Percentiles rank a stretch among this genome's conserved stretches.
These are phyloP conservation scores for Escarpia spicata DNA, from an alignment of 2,888 invertebrate genomes.

Conservation along the genomic window DNA sequence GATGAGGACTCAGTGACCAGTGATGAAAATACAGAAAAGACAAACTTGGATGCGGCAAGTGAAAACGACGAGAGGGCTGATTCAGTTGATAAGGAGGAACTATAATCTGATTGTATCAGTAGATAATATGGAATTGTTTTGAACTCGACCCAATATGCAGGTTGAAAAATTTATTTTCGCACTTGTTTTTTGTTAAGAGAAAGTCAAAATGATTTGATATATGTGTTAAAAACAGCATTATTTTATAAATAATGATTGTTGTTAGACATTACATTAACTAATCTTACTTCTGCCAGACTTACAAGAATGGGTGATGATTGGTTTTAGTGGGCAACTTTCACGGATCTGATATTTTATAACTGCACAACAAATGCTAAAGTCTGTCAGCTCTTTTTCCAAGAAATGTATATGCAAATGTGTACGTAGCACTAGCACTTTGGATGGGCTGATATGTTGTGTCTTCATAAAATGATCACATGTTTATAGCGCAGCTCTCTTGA, in stretches of 20 bases:
- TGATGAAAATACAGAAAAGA: neutral
- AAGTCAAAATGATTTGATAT: neutral
- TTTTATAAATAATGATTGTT: neutral
- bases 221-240: neutral
- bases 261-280: neutral
- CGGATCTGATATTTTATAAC: neutral
- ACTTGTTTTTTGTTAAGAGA: neutral
- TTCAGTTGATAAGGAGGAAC: neutral
- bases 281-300: neutral
- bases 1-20: neutral
- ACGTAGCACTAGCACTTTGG: neutral
- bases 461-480: too few relatives aligned
- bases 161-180: neutral
- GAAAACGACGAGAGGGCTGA: neutral
- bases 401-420: neutral
- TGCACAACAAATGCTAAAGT: neutral
- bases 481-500: too few relatives aligned
- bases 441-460: neutral
- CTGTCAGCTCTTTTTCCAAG: neutral
- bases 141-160: neutral
- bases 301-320: neutral
- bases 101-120: neutral
- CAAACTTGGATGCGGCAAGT: neutral
- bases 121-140: neutral
- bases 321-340: neutral